Conservation (phyloP, 2,888 invertebrate species). For the Ormyrus nitidulus region DNA sequence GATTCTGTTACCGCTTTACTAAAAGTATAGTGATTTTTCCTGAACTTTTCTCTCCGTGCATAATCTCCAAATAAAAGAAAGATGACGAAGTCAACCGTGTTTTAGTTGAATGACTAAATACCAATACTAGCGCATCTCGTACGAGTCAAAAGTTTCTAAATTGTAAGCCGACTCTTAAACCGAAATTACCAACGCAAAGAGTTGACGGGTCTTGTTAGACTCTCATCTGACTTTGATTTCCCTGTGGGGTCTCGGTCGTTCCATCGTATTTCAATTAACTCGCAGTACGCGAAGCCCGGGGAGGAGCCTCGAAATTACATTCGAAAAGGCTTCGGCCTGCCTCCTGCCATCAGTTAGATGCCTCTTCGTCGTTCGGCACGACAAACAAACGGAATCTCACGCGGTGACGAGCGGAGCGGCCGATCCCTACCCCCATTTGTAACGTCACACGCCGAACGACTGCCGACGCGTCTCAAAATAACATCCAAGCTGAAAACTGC, state of each 20-base stretch:
- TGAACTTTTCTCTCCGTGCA: no score
- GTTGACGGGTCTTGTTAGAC: no score
- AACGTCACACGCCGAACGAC: slow-evolving; percentile 38
- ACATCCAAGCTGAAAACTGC: slow-evolving; percentile 40
- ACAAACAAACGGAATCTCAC: slow-evolving; percentile 36
- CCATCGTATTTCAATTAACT: slow-evolving; percentile 24
- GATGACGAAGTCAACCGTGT: no score
- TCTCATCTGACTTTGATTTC: not conserved
- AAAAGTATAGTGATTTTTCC: no score
- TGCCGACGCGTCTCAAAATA: slow-evolving; percentile 44
- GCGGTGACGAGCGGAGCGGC: slow-evolving; percentile 11
- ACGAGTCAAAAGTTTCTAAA: no score
- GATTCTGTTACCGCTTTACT: no score
- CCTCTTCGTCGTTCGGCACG: not conserved
- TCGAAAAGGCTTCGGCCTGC: slow-evolving; percentile 33
- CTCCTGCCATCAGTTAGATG: slow-evolving; percentile 8
- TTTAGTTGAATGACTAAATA: no score
- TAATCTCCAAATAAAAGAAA: no score
- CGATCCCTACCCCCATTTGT: slow-evolving; percentile 47
- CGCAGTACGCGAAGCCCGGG: slow-evolving; percentile 2
- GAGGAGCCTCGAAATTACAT: slow-evolving; percentile 4
- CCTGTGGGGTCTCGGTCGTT: slow-evolving; percentile 22
- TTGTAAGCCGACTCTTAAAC: no score
- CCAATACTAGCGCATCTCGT: no score
- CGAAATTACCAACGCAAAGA: no score